Evolutionary conservation across 2,113 vertebrate genomes (phyloP).

Genomic region (Poeciliopsis retropinna): DNA sequence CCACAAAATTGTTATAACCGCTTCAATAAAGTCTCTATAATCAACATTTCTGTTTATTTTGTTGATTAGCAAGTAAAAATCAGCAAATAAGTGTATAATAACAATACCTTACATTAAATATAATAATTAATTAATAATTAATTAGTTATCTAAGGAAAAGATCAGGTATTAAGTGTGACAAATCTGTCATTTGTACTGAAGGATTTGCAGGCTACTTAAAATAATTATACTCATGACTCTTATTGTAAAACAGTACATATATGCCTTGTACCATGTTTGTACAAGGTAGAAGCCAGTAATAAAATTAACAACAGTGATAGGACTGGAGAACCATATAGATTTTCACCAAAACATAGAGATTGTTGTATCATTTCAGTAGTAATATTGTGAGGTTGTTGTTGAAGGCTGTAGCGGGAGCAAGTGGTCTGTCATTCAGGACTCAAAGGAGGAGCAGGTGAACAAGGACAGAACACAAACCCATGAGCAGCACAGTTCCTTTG

Average conservation of each 20-base stretch:
- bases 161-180: not conserved
- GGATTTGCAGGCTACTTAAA: not conserved
- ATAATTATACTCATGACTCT: not conserved
- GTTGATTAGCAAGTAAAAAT: slow-evolving; percentile 24
- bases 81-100: not conserved
- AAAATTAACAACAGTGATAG: slow-evolving; percentile 11
- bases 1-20: not conserved
- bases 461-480: slow-evolving; percentile 43
- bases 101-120: not conserved
- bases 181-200: not conserved
- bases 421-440: slow-evolving; percentile 26
- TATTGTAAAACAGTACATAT: not conserved
- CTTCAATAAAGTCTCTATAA: slow-evolving; percentile 35
- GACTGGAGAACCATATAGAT: not conserved
- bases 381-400: not conserved
- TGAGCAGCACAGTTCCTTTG: slow-evolving; percentile 25
- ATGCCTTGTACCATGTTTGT: not conserved
- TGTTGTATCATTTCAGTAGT: not conserved
- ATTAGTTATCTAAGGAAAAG: not conserved
- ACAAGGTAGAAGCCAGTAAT: not conserved
- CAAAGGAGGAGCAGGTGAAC: slow-evolving; percentile 39
- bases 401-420: not conserved
- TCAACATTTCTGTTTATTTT: slow-evolving; percentile 19
- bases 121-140: not conserved
- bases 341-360: not conserved